Base-by-base conservation (phyloP, 2,888 invertebrate species). In the Galeruca laticollis region DNA sequence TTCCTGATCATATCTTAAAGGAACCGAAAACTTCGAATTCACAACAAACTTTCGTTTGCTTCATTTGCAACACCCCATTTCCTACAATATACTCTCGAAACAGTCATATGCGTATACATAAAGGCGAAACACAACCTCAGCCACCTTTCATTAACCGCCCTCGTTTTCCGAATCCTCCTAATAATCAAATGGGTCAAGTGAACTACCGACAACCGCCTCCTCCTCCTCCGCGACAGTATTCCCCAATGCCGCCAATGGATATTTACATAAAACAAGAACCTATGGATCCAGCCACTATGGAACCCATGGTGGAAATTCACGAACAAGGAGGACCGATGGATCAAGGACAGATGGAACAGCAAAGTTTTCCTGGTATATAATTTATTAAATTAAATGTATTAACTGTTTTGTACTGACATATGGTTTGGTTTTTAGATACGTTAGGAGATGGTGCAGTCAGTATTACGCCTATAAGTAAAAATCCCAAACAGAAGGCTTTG, bases 61-160 rank as follows among this genome's bases (percentile, higher is more conserved):
- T 80, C 51, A 80, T 85, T 49, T 86, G 86, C 71, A 82, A 81
- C 65, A 84, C 84, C 0, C 83, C 84, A 1, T 86, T 86, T 73
- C 84, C 84, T 0, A 85, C 85, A 0, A 82, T 84, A 18, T 84
- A 84, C 54, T 85, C 86, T 1, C 60, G 79, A 43, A 86, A 86
- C 70, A 84, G 84, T 69, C 86, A 86, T 76, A 86, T 86, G 86
- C 79, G 86, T 20, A 84, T 86, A 20, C 86, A 86, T 73, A 85
- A 85, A 69, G 80, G 81, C 13, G 84, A 82, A 52, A 76, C 72
- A 2, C 70, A 71, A 31, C 49, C 37, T 56, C 60, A 70, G 43
- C 66, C 73, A 10, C 63, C 67, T 15, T 62, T 26, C 20, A 63
- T 20, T 33, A 56, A 61, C 20, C 40, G 66, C 15, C 65, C 61